Evolutionary conservation across 2,797 vertebrate species (phyloP), one percentile per base, ranked within the genome.

Genomic region (Crenuchus spilurus): DNA sequence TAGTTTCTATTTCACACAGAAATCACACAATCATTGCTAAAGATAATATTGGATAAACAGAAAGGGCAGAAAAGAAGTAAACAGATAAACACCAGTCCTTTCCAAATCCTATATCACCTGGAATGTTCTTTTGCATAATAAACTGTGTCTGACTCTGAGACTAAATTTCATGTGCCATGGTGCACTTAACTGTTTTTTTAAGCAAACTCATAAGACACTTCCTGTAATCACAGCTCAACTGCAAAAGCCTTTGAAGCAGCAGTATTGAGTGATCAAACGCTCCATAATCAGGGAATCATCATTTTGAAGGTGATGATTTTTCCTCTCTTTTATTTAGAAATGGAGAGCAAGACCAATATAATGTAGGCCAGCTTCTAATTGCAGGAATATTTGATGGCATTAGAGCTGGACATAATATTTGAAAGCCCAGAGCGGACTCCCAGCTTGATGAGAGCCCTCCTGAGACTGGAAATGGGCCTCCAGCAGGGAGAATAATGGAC

Each of bases 401-500:
- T 46, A 35, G 52, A 39, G 42, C 20, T 8, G 22, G 22, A 18
- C 24, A 28, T 61, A 55, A 37, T 68, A 51, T 78, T 58, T 26
- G 11, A 18, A 18, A 37, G 37, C 33, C 22, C 33, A n/a, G 31
- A 60, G 39, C 26, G 30, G 65, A 55, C 58, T 69, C 22, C 10
- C 35, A 46, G 44, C 65, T 51, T 74, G 51, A 51, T 33, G 52
- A n/a, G 63, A 41, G 51, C 31, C 75, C 66, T 76, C 58, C 69
- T 5, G 26, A 44, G 72, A 68, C 65, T 66, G 74, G 65, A 80
- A 74, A 75, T 76, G 28, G 44, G 73, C 62, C 71, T 39, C 68
- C 57, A 51, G 58, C 33, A 61, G 41, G 63, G 72, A 60, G 52
- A 75, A 77, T 79, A 74, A 76, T 35, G 13, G 42, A 24, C 18